Base-by-base conservation (phyloP, 1,140 invertebrate species). In the Prorops nasuta region DNA sequence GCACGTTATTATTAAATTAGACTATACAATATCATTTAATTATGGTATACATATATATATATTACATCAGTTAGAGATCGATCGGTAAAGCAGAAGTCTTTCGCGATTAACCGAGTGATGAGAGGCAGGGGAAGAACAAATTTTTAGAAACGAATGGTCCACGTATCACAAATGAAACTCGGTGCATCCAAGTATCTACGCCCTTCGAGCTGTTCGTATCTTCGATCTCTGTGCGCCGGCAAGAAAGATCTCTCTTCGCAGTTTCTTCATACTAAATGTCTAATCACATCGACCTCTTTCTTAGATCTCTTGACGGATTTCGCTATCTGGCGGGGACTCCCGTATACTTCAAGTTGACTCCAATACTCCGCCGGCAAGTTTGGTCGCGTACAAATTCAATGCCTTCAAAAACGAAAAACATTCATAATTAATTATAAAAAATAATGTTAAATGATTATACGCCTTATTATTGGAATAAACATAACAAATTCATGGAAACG, bases 381-480 rank as follows among this genome's bases (percentile, higher is more conserved):
- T 86, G n/a, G 81, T 83, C 34, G 85, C 85, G 66, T 87, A 88
- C 34, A 85, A 74, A 69, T 82, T 82, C 32, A 87, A 71, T 44
- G 84, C 84, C 85, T 28, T 28, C 24, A 6, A 28, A 28, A 28
- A 10, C 24, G 4, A 6, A 28, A 28, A 28, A 28, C 4, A 28
- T 28, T 28, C 4, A 28, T 28, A 28, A 28, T 28, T 28, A n/a
- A n/a, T n/a, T n/a, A n/a, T n/a, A n/a, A n/a, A n/a, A n/a, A n/a
- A n/a, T n/a, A n/a, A n/a, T n/a, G n/a, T n/a, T n/a, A n/a, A n/a
- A n/a, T n/a, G n/a, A n/a, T n/a, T n/a, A n/a, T n/a, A n/a, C n/a
- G n/a, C n/a, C n/a, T n/a, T n/a, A n/a, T n/a, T n/a, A n/a, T n/a
- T n/a, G n/a, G n/a, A n/a, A n/a, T n/a, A n/a, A n/a, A n/a, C n/a